Evolutionary conservation across 2,797 vertebrate genomes (phyloP), one percentile per base, ranked within the genome.

Genomic region (Nyctibius grandis): DNA sequence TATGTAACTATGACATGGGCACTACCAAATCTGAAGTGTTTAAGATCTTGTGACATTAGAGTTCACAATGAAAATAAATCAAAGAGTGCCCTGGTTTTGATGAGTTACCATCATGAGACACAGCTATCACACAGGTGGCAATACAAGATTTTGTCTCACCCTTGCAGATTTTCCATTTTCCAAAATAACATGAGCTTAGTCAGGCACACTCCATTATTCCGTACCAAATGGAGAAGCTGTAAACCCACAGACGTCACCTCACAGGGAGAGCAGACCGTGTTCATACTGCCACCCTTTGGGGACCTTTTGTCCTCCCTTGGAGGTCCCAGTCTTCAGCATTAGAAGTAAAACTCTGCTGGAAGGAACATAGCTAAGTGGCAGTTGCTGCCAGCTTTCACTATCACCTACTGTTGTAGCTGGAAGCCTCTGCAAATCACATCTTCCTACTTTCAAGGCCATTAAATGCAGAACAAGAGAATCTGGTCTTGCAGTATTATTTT

Each of bases 151-250:
- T 89, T 54, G 59, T 84, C 57, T 80, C 57, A 42, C 5, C 23
- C 53, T 45, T 26, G 21, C 14, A 74, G 33, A 87, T 93, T 95
- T 93, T 85, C 85, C 53, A 50, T 82, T 87, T 84, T 72, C 59
- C 59, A 89, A n/a, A 83, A 57, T 19, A 81, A 28, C 40, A 31
- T 0, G 3, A 72, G 38, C 36, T 93, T 79, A 74, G 59, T 82
- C 48, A 56, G n/a, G 33, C 34, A 45, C 34, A 82, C 45, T 79
- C 64, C 12, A 18, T 20, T 68, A 54, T 48, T 80, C 77, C 36
- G 0, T 19, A 54, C 9, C 67, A 51, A 67, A 38, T 1, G 31
- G 59, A 87, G 67, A 78, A 85, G 45, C 28, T 50, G 14, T n/a
- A 50, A 82, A 45, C 16, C 29, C 69, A 28, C 38, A 45, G 48